Evolutionary conservation across 2,797 vertebrate species (phyloP), one percentile per base, ranked within the genome.

Genomic region (Notolabrus celidotus): DNA sequence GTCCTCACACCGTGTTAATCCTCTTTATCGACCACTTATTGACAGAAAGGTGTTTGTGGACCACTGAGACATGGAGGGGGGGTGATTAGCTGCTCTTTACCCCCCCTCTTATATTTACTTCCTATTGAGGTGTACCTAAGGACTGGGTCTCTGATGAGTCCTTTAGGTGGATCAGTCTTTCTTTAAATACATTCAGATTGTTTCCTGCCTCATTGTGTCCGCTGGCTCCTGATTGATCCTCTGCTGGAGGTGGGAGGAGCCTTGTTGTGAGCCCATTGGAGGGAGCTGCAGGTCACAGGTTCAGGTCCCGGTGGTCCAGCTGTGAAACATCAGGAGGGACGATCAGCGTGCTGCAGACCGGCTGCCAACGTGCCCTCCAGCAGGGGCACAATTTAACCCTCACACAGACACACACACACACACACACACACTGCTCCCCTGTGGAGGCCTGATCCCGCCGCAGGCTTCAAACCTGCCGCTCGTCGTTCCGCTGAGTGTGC

Each of bases 1-100:
- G 87, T 67, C 59, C 74, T 83, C 77, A 38, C 71, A 29, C 33
- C 38, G 20, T 39, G 75, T 71, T 79, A 74, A 86, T 79, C 81
- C 29, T 5, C 76, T 52, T 86, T 73, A 83, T 79, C 61, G 10
- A 19, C 38, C 1, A 5, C 45, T 38, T 46, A 46, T 46, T 23
- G 43, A 46, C 43, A 46, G 43, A 46, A 23, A 46, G 43, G 72
- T 38, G 61, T 73, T 58, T 47, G 57, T 63, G 63, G 67, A 47
- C 20, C 43, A 63, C 47, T 4, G 67, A 34, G 58, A 73, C 53
- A 12, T n/a, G 5, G 36, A n/a, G 57, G 42, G 58, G 64, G 12
- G 19, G 3, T 11, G 41, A 50, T 34, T 34, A 36, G 56, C 34
- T 57, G 56, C 52, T 20, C 64, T 57, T 53, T 11, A 27, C 14